Percentiles rank a stretch among this genome's conserved stretches.
Conservation (phyloP, 2,113 vertebrate species). For the Heterocephalus glaber region DNA sequence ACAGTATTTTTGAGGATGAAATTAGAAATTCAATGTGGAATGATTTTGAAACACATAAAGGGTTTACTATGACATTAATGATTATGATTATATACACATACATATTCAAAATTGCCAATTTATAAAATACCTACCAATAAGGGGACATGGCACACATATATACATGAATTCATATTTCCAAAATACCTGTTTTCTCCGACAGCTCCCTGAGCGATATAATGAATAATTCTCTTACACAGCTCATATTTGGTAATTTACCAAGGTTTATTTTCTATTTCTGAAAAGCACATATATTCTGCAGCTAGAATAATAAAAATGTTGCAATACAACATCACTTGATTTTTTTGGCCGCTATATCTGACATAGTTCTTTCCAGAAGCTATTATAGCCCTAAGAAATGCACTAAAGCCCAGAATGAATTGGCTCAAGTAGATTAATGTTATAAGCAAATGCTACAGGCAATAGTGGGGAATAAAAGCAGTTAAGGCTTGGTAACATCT, state of each 20-base stretch:
- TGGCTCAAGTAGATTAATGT: not conserved
- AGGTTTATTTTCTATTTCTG: not conserved
- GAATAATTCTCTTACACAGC: not conserved
- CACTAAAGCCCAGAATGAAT: not conserved
- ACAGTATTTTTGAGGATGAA: not conserved
- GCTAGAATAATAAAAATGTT: not conserved
- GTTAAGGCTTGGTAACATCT: constrained; percentile 61
- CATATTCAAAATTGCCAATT: not conserved
- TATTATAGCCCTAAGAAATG: constrained; percentile 48
- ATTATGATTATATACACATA: not conserved
- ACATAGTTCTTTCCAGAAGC: not conserved
- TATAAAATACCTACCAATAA: not conserved
- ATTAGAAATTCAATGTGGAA: not conserved
- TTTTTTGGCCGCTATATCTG: not conserved
- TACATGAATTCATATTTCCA: not conserved
- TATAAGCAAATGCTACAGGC: constrained; percentile 47
- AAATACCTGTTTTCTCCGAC: not conserved
- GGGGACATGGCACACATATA: not conserved
- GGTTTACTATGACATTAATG: not conserved
- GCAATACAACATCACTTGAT: not conserved
- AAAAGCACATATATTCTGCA: not conserved
- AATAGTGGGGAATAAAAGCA: constrained; percentile 53
- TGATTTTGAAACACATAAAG: not conserved
- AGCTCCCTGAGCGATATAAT: not conserved
- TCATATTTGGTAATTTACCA: not conserved